Conservation (phyloP, 2,797 vertebrate genomes). For the Alexandromys oeconomus region DNA sequence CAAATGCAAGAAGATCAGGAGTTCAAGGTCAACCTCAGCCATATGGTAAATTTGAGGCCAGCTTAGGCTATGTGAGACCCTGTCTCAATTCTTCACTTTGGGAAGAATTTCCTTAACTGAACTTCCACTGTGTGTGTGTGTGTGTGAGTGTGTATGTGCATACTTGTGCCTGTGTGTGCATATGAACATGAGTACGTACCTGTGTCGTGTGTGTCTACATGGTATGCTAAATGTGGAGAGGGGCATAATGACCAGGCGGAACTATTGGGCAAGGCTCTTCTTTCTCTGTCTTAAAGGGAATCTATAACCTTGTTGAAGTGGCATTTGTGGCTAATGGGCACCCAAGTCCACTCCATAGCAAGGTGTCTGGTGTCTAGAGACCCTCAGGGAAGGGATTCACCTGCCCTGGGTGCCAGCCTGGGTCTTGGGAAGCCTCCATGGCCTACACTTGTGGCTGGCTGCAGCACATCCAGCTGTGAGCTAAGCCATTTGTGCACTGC, state of each 20-base stretch:
- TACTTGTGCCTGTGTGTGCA: accelerated
- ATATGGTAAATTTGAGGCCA: background rate
- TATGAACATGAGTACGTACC: background rate
- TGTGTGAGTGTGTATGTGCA: accelerated
- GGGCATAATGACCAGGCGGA: background rate
- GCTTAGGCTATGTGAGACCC: background rate
- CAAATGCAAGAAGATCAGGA: background rate
- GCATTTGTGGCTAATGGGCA: background rate
- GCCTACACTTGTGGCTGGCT: background rate
- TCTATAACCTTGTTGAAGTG: background rate
- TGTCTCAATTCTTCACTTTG: background rate
- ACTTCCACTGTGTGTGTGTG: background rate
- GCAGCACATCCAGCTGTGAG: background rate
- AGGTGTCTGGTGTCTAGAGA: background rate
- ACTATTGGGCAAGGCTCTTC: background rate
- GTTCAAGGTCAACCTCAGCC: background rate
- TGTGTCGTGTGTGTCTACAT: background rate
- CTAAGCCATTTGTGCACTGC: too few relatives aligned
- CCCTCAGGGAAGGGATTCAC: background rate
- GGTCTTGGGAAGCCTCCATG: background rate
- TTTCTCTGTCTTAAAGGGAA: background rate
- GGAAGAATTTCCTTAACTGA: background rate
- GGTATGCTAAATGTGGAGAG: accelerated
- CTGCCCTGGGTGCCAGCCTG: background rate
- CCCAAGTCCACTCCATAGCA: background rate